These are phyloP conservation scores for Cremastinae sp. DNA, from an alignment of 2,888 invertebrate genomes.

Conservation along the genomic window DNA sequence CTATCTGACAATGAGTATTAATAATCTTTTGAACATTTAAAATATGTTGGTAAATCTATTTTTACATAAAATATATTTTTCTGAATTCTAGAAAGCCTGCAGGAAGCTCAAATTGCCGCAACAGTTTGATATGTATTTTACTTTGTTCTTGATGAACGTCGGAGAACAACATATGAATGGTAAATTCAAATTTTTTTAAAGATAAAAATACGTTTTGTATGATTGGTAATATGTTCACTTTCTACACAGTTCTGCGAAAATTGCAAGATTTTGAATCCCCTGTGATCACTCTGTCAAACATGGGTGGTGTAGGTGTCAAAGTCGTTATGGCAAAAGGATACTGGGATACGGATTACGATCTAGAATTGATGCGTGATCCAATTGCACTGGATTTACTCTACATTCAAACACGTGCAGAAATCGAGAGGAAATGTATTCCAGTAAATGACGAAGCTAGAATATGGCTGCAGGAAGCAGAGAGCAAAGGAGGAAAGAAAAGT, in stretches of 20 bases:
- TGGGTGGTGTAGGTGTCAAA: slow-evolving; percentile 86
- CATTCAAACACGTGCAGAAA: slow-evolving; percentile 92
- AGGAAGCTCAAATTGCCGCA: slow-evolving; percentile 90
- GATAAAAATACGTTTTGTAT: too few relatives aligned
- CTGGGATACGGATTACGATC: slow-evolving; percentile 93
- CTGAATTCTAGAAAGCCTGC: slow-evolving; percentile 86
- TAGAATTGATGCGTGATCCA: slow-evolving; percentile 90
- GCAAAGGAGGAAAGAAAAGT: slow-evolving; percentile 91
- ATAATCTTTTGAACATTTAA: too few relatives aligned
- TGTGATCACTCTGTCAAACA: slow-evolving; percentile 91
- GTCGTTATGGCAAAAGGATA: slow-evolving; percentile 95
- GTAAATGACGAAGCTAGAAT: slow-evolving; percentile 86
- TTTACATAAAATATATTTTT: not conserved
- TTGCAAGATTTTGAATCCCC: slow-evolving; percentile 99
- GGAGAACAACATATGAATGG: slow-evolving; percentile 86
- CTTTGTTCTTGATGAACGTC: slow-evolving; percentile 92
- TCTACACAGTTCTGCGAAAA: slow-evolving; percentile 86
- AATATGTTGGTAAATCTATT: not conserved
- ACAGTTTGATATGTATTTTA: slow-evolving; percentile 92
- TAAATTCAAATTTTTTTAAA: slow-evolving; percentile 69
- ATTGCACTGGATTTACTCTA: slow-evolving; percentile 93
- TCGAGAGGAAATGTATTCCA: slow-evolving; percentile 92
- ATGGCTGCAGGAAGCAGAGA: slow-evolving; percentile 87
- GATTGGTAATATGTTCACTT: not conserved
- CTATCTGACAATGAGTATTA: too few relatives aligned